Evolutionary conservation across 2,888 invertebrate species (phyloP).

Genomic region (Loripinus fragilis): DNA sequence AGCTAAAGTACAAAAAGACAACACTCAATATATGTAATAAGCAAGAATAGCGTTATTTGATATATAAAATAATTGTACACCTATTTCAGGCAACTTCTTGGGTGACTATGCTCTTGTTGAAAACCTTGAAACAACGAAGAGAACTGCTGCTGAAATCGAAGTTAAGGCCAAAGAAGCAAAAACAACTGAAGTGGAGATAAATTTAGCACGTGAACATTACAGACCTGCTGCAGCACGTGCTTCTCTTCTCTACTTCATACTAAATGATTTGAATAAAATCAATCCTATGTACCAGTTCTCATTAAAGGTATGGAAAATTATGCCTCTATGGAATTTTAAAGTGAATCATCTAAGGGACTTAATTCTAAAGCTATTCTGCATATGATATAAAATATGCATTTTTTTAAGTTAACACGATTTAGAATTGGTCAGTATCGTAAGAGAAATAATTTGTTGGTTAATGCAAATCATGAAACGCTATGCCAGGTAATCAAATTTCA

Average conservation of each 20-base stretch:
- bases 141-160: constrained; percentile 97
- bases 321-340: too few species aligned
- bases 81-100: constrained; percentile 90
- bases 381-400: too few species aligned
- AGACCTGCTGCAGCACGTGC: constrained; percentile 96
- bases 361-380: too few species aligned
- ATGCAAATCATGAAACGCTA: too few species aligned
- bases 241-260: constrained; percentile 96
- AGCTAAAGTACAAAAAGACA: too few species aligned
- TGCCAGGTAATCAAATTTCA: too few species aligned
- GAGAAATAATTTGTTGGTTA: too few species aligned
- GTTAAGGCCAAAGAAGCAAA: constrained; percentile 95
- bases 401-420: too few species aligned
- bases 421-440: too few species aligned
- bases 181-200: constrained; percentile 95
- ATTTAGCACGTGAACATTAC: constrained; percentile 96
- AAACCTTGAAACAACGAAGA: constrained; percentile 97
- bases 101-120: constrained; percentile 98
- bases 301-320: constrained; percentile 92
- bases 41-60: too few species aligned
- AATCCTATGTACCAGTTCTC: constrained; percentile 99
- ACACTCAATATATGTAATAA: too few species aligned
- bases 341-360: too few species aligned
- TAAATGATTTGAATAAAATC: constrained; percentile 97
- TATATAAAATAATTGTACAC: neutral